These are phyloP conservation scores for Hylia prasina DNA, from an alignment of 2,113 vertebrate genomes.

Conservation along the genomic window DNA sequence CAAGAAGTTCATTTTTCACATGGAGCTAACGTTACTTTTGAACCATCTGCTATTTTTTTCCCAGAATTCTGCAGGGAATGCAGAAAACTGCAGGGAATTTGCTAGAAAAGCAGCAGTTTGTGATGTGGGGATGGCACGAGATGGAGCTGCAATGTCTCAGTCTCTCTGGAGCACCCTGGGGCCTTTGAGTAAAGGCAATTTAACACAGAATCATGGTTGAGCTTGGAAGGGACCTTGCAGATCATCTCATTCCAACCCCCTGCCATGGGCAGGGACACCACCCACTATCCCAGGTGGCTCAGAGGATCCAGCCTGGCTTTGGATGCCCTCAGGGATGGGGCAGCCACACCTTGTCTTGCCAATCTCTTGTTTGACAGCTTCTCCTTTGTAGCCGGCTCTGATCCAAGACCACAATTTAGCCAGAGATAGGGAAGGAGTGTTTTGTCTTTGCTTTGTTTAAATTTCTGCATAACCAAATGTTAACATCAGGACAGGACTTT, in stretches of 20 bases:
- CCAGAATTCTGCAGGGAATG: neutral
- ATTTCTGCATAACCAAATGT: neutral
- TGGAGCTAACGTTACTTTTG: neutral
- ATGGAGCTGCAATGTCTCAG: neutral
- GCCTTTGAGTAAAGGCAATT: neutral
- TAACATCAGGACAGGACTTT: neutral
- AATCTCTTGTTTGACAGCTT: neutral
- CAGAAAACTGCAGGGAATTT: neutral
- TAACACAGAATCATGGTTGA: neutral
- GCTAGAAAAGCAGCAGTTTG: neutral
- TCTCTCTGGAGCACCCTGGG: neutral
- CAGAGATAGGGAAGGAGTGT: neutral
- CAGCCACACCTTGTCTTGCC: neutral
- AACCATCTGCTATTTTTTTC: neutral
- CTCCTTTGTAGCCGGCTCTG: neutral
- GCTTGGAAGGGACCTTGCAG: neutral
- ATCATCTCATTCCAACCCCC: accelerated
- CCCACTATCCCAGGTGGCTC: neutral
- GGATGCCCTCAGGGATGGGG: neutral
- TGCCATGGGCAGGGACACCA: neutral
- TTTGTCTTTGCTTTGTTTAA: neutral
- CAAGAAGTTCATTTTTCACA: neutral
- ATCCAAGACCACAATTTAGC: neutral
- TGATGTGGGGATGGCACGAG: neutral
- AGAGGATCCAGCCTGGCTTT: neutral